These are phyloP conservation scores for fruit fly (Drosophila melanogaster) DNA, from an alignment of 1,140 invertebrate genomes.

Conservation along the genomic window Release_6_plus_ISO1_MT NT_037436.4:2515001-2515500, in stretches of 20 bases:
- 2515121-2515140: not conserved
- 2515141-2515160: conserved; percentile 14
- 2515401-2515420: no score
- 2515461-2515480: not conserved
- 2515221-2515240: conserved; percentile 61
- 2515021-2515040: conserved; percentile 50
- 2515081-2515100: conserved; percentile 63
- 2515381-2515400: no score
- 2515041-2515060: conserved; percentile 3
- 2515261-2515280: conserved; percentile 77
- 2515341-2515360: not conserved
- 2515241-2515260: conserved; percentile 37
- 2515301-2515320: conserved; percentile 1
- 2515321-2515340: not conserved
- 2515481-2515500: not conserved
- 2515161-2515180: conserved; percentile 58
- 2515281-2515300: conserved; percentile 36
- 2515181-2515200: conserved; percentile 76
- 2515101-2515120: conserved; percentile 50
- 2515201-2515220: conserved; percentile 78
- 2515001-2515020: conserved; percentile 77
- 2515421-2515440: no score
- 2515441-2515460: no score
- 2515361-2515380: not conserved
- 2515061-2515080: conserved; percentile 68